A percentile compares a stretch with the other conserved stretches of the same genome.
phyloP scores from a whole-genome alignment of 2,113 vertebrate genomes.

The Semnornis frantzii region DNA sequence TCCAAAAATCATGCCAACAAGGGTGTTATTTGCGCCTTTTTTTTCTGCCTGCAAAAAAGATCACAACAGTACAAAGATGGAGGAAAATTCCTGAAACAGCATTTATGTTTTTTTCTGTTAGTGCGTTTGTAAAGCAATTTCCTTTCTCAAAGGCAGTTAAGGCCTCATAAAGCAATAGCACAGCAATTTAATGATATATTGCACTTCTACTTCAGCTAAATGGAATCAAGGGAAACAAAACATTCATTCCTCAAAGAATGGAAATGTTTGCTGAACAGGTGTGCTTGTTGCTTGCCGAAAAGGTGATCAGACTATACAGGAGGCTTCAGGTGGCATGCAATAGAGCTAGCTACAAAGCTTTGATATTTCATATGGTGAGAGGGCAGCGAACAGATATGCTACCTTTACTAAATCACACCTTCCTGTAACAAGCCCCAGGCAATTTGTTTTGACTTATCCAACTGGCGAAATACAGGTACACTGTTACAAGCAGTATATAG shows the following conservation, averaged over 20 bases:
- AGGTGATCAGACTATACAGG: neutral
- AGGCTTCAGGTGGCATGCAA: neutral
- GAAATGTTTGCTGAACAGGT: neutral
- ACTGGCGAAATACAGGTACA: neutral
- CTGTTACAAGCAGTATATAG: neutral
- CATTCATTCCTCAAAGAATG: neutral
- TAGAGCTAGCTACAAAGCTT: neutral
- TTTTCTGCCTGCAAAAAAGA: constrained; percentile 82
- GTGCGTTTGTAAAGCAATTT: neutral
- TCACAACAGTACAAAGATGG: neutral
- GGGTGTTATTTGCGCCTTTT: constrained; percentile 87
- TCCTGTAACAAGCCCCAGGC: neutral
- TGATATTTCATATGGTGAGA: neutral
- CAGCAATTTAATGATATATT: neutral
- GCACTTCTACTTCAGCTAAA: neutral
- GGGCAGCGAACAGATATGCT: neutral
- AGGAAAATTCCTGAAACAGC: neutral
- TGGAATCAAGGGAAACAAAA: neutral
- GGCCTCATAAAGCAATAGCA: neutral
- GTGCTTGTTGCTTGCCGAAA: neutral
- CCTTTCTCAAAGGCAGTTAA: neutral
- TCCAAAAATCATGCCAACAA: constrained; percentile 92
- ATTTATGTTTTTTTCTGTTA: neutral
- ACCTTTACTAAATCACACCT: neutral
- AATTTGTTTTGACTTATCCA: neutral